Base-by-base conservation (phyloP, 2,113 vertebrate species). In the Austrofundulus limnaeus region DNA sequence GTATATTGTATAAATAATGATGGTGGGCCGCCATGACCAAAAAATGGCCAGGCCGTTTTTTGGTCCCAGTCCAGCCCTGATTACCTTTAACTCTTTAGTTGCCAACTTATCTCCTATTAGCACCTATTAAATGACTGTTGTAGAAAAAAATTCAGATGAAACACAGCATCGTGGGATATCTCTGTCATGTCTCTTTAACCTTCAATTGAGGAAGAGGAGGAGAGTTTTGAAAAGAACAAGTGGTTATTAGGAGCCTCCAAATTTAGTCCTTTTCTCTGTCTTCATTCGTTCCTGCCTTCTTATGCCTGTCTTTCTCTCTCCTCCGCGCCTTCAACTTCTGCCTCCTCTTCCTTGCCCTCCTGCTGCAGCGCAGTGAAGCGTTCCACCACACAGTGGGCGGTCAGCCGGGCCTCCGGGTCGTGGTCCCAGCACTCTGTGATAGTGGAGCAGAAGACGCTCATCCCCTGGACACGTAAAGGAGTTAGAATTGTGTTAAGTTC, bases 341-440 rank as follows among this genome's bases (percentile, higher is more conserved):
- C 90, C 70, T 90, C 87, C 2, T 81, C 38, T 13, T 59, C 39
- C 55, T 76, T 66, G 5, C 89, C 89, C 74, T 89, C 91, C 62
- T 92, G 88, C 14, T 88, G 89, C 82, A 96, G 88, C 58, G 83
- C 78, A 19, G 82, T 90, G 81, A 96, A 90, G 61, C 95, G 93
- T 79, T 96, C 95, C 1, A 94, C 94, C 80, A 95, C 94, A 0
- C 95, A 96, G 88, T 94, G 94, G 5, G 94, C 95, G 0, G 95
- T 96, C 65, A 96, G 93, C 1, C 95, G 89, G n/a, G 95, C 95
- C 79, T 96, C 95, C 0, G 95, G 95, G 87, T 96, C 95, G 0
- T 96, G 95, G 73, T 96, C 95, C 95, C 95, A 96, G 81, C 94
- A 96, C 87, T 96, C 95, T 0, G 87, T 91, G 81, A 96, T 91